Conservation (phyloP, 2,113 vertebrate genomes). For the Notarius quadriscutis region DNA sequence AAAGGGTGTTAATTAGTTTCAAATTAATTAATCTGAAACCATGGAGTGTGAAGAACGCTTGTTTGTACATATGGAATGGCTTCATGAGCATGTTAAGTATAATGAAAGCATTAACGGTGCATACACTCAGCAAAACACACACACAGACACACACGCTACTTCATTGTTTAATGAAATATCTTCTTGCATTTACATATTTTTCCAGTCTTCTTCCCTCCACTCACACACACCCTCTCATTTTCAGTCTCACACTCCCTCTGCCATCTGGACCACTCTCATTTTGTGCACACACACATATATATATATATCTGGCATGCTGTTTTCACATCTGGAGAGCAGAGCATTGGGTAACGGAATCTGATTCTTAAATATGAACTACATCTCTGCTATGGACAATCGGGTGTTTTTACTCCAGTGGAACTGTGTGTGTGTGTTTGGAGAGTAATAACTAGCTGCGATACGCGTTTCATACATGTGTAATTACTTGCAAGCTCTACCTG, state of each 20-base stretch:
- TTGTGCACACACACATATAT: constrained; percentile 22
- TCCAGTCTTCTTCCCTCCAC: background rate
- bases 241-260: constrained; percentile 33
- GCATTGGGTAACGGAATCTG: constrained; percentile 6
- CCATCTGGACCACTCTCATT: constrained; percentile 52
- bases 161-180: constrained; percentile 18
- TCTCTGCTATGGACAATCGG: background rate
- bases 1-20: constrained; percentile 17
- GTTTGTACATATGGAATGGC: constrained; percentile 49
- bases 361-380: constrained; percentile 20
- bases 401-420: background rate
- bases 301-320: constrained; percentile 35
- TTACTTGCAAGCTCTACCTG: constrained; percentile 28
- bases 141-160: background rate
- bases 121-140: constrained; percentile 36
- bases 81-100: constrained; percentile 53
- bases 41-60: constrained; percentile 33
- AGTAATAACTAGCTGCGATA: constrained; percentile 33
- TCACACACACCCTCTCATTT: background rate
- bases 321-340: constrained; percentile 43
- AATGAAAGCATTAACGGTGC: constrained; percentile 55
- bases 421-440: constrained; percentile 3
- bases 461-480: constrained; percentile 12
- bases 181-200: constrained; percentile 21
- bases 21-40: constrained; percentile 41